phyloP scores from a whole-genome alignment of 2,888 invertebrate genomes.

The Cosmopolites sordidus region DNA sequence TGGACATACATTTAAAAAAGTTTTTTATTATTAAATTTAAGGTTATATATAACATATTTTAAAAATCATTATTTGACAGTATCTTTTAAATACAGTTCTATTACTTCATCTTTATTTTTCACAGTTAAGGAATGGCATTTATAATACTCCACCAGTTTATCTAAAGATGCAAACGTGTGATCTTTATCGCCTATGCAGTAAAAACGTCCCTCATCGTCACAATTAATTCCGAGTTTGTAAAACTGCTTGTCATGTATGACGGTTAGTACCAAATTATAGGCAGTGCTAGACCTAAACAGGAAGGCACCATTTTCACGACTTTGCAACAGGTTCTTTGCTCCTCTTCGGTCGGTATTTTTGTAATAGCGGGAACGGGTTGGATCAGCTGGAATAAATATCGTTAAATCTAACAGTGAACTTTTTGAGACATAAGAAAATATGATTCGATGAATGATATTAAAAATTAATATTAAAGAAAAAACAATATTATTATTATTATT shows the following conservation, averaged over 20 bases:
- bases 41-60: too few relatives aligned
- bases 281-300: slow-evolving; percentile 32
- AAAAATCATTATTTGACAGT: too few relatives aligned
- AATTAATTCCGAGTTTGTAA: slow-evolving; percentile 32
- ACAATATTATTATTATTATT: too few relatives aligned
- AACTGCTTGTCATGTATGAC: slow-evolving; percentile 27
- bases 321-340: slow-evolving; percentile 31
- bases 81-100: slow-evolving; percentile 6
- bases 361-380: slow-evolving; percentile 31
- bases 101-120: not conserved
- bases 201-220: slow-evolving; percentile 22
- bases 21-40: too few relatives aligned
- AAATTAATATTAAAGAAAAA: too few relatives aligned
- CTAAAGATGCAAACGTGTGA: slow-evolving; percentile 30
- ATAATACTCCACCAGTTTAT: slow-evolving; percentile 29
- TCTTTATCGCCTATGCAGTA: slow-evolving; percentile 10
- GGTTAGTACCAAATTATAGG: slow-evolving; percentile 30
- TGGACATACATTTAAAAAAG: too few relatives aligned
- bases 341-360: slow-evolving; percentile 33
- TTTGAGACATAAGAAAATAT: too few relatives aligned
- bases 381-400: slow-evolving; percentile 30
- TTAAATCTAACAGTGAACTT: too few relatives aligned
- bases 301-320: slow-evolving; percentile 32
- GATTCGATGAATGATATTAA: too few relatives aligned
- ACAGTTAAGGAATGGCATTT: not conserved